These are phyloP conservation scores for Pomacea canaliculata DNA, from an alignment of 2,888 invertebrate species.

Conservation along the genomic window DNA sequence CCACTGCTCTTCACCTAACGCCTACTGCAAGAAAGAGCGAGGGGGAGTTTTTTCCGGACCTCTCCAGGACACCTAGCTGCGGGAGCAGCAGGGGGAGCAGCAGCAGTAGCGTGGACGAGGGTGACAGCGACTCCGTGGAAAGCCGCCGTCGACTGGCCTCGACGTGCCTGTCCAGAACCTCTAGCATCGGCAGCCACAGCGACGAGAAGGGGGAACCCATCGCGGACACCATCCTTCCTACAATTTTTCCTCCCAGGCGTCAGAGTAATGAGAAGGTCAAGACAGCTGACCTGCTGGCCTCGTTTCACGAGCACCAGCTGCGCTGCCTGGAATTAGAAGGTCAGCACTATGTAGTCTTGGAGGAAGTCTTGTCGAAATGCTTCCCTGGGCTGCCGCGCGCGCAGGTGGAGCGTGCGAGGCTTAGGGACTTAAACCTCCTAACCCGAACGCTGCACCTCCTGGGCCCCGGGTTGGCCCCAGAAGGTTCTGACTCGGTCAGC, in stretches of 20 bases:
- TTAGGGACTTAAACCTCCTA: constrained; percentile 18
- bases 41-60: constrained; percentile 13
- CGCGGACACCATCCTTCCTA: constrained; percentile 19
- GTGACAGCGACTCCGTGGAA: not conserved
- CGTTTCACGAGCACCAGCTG: constrained; percentile 18
- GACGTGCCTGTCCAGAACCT: not conserved
- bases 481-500: constrained; percentile 1
- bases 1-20: not conserved
- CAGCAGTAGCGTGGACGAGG: constrained; percentile 2
- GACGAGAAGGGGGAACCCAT: constrained; percentile 3
- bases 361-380: constrained; percentile 20
- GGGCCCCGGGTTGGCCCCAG: not conserved
- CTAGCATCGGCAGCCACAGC: constrained; percentile 4
- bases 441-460: constrained; percentile 12
- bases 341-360: constrained; percentile 16
- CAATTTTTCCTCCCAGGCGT: constrained; percentile 12
- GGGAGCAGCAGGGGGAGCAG: constrained; percentile 2
- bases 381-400: constrained; percentile 17
- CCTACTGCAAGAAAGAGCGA: not conserved
- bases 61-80: constrained; percentile 8
- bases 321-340: constrained; percentile 16
- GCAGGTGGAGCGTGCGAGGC: constrained; percentile 7
- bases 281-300: constrained; percentile 5
- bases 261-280: not conserved
- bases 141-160: not conserved